Conservation (phyloP, 2,113 vertebrate genomes). For the Indicator maculatus region DNA sequence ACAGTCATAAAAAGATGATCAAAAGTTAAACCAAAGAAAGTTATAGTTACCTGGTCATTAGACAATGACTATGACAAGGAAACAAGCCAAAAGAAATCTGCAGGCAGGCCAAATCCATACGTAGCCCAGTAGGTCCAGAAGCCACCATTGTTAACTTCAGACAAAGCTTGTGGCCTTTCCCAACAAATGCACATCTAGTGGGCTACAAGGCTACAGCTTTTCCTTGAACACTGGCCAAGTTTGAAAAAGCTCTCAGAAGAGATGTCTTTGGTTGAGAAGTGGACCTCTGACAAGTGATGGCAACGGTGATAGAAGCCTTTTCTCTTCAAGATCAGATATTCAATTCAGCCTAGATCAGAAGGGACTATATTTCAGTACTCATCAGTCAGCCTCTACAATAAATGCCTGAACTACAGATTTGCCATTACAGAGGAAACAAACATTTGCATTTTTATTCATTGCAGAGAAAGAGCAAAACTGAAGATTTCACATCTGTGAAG, state of each 20-base stretch:
- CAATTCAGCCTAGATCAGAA: background rate
- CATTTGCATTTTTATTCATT: background rate
- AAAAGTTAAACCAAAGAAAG: background rate
- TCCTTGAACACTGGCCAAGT: background rate
- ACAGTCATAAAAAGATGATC: background rate
- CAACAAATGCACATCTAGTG: background rate
- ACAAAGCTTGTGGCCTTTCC: background rate
- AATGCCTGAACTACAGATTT: constrained; percentile 10
- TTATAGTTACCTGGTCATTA: background rate
- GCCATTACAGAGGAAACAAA: background rate
- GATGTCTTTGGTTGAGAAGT: background rate
- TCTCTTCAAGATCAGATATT: background rate
- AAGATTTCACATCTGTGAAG: background rate
- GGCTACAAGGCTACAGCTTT: background rate
- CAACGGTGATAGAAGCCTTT: background rate
- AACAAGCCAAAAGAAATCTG: background rate
- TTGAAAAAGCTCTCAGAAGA: background rate
- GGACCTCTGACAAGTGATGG: background rate
- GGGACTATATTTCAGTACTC: background rate
- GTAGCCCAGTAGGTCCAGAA: background rate
- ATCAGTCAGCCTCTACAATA: background rate
- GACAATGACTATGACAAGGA: background rate
- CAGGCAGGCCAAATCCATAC: background rate
- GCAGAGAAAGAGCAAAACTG: background rate
- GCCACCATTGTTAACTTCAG: background rate